These are phyloP conservation scores for Drosophila murphyi DNA, from an alignment of 1,140 invertebrate species.

Conservation along the genomic window DNA sequence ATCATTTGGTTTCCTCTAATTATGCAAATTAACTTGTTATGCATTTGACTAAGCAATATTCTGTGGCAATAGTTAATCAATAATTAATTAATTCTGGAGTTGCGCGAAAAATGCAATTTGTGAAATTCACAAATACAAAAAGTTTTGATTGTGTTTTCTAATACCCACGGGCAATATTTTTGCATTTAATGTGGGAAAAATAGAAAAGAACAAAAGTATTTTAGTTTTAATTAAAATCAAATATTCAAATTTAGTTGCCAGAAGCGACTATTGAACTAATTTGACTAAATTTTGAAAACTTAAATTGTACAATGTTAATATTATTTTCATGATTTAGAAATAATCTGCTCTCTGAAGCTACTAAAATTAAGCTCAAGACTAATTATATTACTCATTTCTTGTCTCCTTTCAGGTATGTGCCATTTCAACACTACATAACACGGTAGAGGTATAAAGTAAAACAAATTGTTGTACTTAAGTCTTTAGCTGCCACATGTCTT, in stretches of 20 bases:
- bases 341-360: background rate
- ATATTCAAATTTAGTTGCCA: conserved; percentile 3
- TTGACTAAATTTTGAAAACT: background rate
- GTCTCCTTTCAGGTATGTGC: conserved; percentile 62
- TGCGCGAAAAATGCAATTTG: conserved; percentile 5
- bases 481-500: background rate
- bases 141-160: conserved; percentile 19
- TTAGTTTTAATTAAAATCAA: background rate
- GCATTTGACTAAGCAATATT: conserved; percentile 27
- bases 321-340: background rate
- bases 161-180: conserved; percentile 2
- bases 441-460: conserved; percentile 16
- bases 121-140: conserved; percentile 8
- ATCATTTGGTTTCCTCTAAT: conserved; percentile 25
- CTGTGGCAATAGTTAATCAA: conserved; percentile 40
- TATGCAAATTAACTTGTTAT: conserved; percentile 22
- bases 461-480: background rate
- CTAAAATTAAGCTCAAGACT: conserved; percentile 3
- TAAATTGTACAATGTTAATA: background rate
- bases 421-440: background rate
- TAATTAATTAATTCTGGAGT: conserved; percentile 12
- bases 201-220: background rate
- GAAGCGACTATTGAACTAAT: background rate
- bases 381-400: background rate
- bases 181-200: conserved; percentile 7